phyloP scores from a whole-genome alignment of 2,113 vertebrate species.

The Leuciscus idus region DNA sequence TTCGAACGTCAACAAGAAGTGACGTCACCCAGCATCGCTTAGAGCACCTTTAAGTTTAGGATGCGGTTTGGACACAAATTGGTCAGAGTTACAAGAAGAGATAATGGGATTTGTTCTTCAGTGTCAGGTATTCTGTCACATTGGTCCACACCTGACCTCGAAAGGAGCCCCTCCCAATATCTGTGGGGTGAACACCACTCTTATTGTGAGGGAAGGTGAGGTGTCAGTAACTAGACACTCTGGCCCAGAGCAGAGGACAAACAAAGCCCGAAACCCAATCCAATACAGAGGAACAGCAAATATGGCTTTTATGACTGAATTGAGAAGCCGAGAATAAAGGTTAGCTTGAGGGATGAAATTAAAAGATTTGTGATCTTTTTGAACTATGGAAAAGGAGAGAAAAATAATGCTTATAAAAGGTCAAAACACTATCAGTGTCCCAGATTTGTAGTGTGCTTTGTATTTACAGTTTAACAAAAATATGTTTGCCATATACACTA shows the following conservation, averaged over 20 bases:
- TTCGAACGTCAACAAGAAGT: too few species aligned
- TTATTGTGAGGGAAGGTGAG: slow-evolving; percentile 69
- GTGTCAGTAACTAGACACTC: slow-evolving; percentile 67
- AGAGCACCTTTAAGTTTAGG: not conserved
- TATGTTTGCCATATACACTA: not conserved
- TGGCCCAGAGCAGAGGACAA: slow-evolving; percentile 58
- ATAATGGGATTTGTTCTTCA: not conserved
- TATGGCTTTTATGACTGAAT: slow-evolving; percentile 62
- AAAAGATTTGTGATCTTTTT: slow-evolving; percentile 44
- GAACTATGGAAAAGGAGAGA: not conserved
- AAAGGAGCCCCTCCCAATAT: slow-evolving; percentile 49
- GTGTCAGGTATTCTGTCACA: not conserved
- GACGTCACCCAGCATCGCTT: too few species aligned
- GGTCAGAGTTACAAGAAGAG: not conserved
- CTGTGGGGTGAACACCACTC: slow-evolving; percentile 63
- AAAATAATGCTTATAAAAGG: slow-evolving; percentile 9
- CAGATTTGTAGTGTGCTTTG: not conserved
- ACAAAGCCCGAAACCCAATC: slow-evolving; percentile 71
- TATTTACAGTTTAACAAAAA: not conserved
- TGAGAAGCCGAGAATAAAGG: slow-evolving; percentile 61
- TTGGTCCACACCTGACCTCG: slow-evolving; percentile 63
- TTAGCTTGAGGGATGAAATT: slow-evolving; percentile 55
- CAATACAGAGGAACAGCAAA: slow-evolving; percentile 61
- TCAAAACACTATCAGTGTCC: slow-evolving; percentile 19
- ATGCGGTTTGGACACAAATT: not conserved